phyloP scores from a whole-genome alignment of 2,113 vertebrate species.

The Ovis canadensis region DNA sequence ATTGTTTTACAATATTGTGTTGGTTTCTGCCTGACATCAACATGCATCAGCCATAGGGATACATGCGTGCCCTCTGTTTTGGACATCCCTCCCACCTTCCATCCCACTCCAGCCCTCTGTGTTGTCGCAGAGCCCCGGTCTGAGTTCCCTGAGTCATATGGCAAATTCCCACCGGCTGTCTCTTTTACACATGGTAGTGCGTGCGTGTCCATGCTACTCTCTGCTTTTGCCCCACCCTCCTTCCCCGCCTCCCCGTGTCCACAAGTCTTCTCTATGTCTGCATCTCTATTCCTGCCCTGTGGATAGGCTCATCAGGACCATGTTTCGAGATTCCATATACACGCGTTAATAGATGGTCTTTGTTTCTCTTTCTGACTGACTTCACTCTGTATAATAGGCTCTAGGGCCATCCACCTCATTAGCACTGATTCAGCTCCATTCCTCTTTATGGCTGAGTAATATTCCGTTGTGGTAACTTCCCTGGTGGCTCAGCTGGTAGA shows the following conservation, averaged over 20 bases:
- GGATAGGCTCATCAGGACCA: background rate
- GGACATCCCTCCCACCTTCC: background rate
- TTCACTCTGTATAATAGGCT: background rate
- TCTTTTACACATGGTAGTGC: background rate
- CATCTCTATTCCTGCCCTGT: background rate
- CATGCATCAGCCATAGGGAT: background rate
- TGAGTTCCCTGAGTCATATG: background rate
- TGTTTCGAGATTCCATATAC: background rate
- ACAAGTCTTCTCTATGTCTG: background rate
- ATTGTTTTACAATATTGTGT: background rate
- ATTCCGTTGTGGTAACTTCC: background rate
- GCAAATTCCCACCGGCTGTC: background rate
- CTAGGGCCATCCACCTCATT: background rate
- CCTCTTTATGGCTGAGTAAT: background rate
- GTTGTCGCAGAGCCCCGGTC: background rate
- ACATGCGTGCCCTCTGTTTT: background rate
- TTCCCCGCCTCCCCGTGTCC: accelerated
- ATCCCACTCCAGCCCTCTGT: background rate
- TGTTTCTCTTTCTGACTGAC: background rate
- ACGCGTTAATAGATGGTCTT: background rate
- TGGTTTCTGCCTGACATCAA: background rate
- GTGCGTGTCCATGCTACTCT: background rate
- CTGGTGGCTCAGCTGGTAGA: background rate
- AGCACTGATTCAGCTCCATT: background rate
- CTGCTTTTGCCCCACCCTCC: background rate